Conservation (phyloP, 1,140 invertebrate species). For the Galendromus occidentalis region DNA sequence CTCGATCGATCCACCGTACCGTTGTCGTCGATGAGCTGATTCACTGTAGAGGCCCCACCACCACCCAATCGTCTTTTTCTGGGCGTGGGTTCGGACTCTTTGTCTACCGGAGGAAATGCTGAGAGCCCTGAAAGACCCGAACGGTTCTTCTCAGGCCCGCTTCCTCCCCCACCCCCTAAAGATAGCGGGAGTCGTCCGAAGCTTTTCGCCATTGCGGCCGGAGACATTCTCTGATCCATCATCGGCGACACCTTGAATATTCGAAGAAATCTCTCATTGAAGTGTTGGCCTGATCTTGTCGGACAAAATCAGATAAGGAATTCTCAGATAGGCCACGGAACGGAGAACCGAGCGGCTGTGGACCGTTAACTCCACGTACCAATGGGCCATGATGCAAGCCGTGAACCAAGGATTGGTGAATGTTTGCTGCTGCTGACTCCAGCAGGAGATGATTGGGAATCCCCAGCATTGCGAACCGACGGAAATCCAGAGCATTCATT, state of each 20-base stretch:
- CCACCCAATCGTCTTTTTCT: background rate
- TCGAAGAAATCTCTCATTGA: background rate
- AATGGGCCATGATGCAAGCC: background rate
- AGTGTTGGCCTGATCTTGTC: background rate
- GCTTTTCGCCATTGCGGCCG: background rate
- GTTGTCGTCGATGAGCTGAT: conserved; percentile 2
- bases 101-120: background rate
- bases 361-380: background rate
- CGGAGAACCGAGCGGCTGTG: background rate
- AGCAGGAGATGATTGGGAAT: background rate
- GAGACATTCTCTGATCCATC: background rate
- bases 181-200: background rate
- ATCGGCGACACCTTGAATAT: background rate
- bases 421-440: background rate
- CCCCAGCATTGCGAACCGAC: conserved; percentile 1
- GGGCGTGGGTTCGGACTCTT: background rate
- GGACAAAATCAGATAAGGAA: background rate
- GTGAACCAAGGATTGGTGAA: background rate
- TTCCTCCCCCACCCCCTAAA: background rate
- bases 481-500: background rate
- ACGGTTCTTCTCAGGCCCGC: background rate
- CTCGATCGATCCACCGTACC: background rate
- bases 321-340: background rate
- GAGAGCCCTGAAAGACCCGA: background rate
- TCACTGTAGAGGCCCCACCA: background rate